phyloP scores from a whole-genome alignment of 2,113 vertebrate genomes.

The Dolichallabes microphthalmus region DNA sequence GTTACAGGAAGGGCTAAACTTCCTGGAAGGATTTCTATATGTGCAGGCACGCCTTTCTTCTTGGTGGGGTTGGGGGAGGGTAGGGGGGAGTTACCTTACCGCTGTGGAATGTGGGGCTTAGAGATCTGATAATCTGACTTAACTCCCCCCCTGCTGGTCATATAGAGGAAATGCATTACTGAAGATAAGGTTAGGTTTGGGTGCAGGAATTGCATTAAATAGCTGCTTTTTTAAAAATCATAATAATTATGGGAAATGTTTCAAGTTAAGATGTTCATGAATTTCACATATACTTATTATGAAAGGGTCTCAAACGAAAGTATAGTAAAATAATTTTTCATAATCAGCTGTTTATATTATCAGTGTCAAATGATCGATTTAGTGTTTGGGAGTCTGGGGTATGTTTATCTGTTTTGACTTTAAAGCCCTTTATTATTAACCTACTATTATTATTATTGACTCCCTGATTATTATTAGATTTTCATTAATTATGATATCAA shows the following conservation, averaged over 20 bases:
- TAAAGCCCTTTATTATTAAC: not conserved
- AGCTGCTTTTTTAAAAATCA: not conserved
- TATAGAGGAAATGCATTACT: not conserved
- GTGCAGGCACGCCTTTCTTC: constrained; percentile 20
- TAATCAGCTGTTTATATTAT: not conserved
- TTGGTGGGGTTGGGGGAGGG: too few relatives aligned
- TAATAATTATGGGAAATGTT: not conserved
- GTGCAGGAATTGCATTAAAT: not conserved
- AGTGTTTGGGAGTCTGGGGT: not conserved
- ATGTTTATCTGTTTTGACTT: not conserved
- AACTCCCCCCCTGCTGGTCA: constrained; percentile 67
- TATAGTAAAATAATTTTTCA: not conserved
- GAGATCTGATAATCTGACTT: constrained; percentile 47
- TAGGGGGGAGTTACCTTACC: constrained; percentile 20
- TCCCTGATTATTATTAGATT: not conserved
- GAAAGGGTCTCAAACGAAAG: not conserved
- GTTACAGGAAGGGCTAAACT: constrained; percentile 5
- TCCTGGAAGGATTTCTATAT: constrained; percentile 12
- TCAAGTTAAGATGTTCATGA: too few relatives aligned
- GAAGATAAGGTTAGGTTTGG: not conserved
- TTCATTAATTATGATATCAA: too few relatives aligned
- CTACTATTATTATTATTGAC: not conserved
- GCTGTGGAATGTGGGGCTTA: constrained; percentile 34
- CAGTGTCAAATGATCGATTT: not conserved
- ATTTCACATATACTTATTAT: too few relatives aligned